Percentiles rank a stretch among this genome's conserved stretches.
Conservation (phyloP, 2,113 vertebrate genomes). For the Paracanthobrama guichenoti region DNA sequence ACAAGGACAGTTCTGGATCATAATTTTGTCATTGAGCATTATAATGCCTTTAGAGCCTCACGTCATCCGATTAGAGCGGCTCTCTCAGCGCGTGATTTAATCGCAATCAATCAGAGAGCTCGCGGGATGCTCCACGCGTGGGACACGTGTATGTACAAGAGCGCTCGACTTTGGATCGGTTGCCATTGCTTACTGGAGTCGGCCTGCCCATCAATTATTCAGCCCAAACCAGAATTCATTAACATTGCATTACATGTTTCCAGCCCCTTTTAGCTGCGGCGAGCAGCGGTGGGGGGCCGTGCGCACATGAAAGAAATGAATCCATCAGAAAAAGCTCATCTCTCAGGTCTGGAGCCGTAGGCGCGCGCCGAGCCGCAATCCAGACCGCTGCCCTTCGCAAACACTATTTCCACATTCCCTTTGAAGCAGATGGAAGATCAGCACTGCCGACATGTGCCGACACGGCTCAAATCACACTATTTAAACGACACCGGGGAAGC, state of each 20-base stretch:
- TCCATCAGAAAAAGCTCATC: constrained; percentile 56
- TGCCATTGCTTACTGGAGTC: constrained; percentile 9
- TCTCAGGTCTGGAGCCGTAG: constrained; percentile 54
- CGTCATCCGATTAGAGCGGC: background rate
- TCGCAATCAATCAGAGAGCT: background rate
- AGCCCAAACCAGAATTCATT: constrained; percentile 74
- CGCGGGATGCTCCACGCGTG: background rate
- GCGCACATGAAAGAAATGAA: constrained; percentile 54
- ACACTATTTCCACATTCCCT: constrained; percentile 55
- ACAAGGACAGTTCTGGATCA: background rate
- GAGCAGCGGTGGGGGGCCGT: background rate
- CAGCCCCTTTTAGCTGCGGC: constrained; percentile 47
- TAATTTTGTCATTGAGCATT: background rate
- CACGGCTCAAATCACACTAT: constrained; percentile 51
- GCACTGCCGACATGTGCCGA: constrained; percentile 32
- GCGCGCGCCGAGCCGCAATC: constrained; percentile 54
- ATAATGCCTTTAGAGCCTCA: background rate
- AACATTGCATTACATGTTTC: constrained; percentile 67
- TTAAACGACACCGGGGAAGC: constrained; percentile 25
- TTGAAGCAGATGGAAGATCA: constrained; percentile 55
- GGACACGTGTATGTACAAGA: background rate
- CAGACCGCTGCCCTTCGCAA: constrained; percentile 52
- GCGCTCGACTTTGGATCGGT: background rate
- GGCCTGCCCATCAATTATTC: constrained; percentile 66
- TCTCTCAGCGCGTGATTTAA: background rate